A percentile compares a stretch with the other conserved stretches of the same genome.
Conservation (phyloP, 2,113 vertebrate species). For the Lucifuga dentata region DNA sequence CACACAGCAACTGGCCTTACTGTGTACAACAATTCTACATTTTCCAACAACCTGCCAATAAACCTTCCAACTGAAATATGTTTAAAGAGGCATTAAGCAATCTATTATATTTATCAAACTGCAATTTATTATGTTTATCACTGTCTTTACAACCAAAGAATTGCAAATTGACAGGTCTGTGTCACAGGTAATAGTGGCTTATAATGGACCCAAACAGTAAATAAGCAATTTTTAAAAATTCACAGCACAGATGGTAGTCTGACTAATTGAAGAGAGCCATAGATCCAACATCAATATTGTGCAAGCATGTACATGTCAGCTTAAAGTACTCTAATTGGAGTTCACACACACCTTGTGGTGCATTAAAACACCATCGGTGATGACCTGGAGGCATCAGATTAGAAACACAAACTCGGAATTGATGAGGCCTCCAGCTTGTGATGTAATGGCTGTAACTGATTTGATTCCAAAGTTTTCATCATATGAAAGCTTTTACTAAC, state of each 20-base stretch:
- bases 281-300: neutral
- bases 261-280: neutral
- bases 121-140: constrained; percentile 16
- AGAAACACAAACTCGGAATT: no score
- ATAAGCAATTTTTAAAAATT: no score
- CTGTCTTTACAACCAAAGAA: neutral
- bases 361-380: no score
- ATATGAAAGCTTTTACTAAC: no score
- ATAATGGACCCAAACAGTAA: no score
- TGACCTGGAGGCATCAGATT: no score
- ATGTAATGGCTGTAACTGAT: no score
- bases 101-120: constrained; percentile 23
- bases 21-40: constrained; percentile 12
- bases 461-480: no score
- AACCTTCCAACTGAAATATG: constrained; percentile 30
- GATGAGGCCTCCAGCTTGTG: no score
- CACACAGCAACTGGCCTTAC: neutral
- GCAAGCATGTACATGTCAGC: no score
- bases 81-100: constrained; percentile 17
- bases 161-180: neutral
- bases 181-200: neutral
- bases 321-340: no score
- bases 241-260: neutral
- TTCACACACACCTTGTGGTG: no score
- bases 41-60: constrained; percentile 34